These are phyloP conservation scores for Tiliqua scincoides DNA, from an alignment of 2,113 vertebrate species.

Conservation along the genomic window DNA sequence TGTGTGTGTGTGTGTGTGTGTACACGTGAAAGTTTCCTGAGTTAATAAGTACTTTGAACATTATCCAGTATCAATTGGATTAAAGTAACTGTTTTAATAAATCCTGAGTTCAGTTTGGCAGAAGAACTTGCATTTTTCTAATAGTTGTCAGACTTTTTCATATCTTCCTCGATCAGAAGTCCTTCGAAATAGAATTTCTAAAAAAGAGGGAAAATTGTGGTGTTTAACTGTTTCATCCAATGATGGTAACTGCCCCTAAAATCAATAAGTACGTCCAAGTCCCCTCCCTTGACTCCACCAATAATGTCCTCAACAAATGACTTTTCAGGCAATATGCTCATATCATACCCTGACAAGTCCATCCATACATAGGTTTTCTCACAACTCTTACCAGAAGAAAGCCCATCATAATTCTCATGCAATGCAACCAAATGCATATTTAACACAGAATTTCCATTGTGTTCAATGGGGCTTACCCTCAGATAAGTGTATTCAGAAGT, in stretches of 20 bases:
- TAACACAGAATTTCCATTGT: too few species aligned
- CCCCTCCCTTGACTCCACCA: background rate
- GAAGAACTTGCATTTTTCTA: constrained; percentile 50
- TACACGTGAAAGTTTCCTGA: background rate
- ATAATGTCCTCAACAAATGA: background rate
- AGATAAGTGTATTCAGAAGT: too few species aligned
- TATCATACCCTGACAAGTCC: background rate
- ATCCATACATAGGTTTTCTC: too few species aligned
- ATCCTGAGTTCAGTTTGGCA: constrained; percentile 56
- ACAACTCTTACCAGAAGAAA: too few species aligned
- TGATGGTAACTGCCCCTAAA: background rate
- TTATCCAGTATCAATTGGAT: constrained; percentile 63
- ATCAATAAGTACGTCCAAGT: background rate
- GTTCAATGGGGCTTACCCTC: too few species aligned
- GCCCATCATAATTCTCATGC: background rate
- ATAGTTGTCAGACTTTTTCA: constrained; percentile 56
- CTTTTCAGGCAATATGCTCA: background rate
- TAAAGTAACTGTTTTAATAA: constrained; percentile 65
- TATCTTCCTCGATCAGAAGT: constrained; percentile 57
- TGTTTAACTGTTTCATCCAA: constrained; percentile 27
- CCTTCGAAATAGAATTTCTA: constrained; percentile 74
- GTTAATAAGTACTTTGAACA: constrained; percentile 66
- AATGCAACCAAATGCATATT: too few species aligned
- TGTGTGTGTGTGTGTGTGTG: background rate
- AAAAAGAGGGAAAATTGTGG: constrained; percentile 59